Conservation (phyloP, 2,113 vertebrate species). For the Seriola aureovittata region DNA sequence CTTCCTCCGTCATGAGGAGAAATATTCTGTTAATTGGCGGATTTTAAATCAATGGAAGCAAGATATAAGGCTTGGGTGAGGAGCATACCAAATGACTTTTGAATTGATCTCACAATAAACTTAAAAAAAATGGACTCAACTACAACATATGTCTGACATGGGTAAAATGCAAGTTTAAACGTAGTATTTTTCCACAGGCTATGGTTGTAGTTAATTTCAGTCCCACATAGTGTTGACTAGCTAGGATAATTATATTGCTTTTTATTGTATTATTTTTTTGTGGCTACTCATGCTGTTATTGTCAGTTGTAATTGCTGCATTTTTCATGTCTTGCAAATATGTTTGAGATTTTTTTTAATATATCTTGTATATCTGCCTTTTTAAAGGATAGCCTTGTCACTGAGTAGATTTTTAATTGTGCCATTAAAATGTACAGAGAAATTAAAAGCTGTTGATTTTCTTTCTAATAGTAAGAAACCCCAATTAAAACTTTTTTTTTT, state of each 20-base stretch:
- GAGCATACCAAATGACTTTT: background rate
- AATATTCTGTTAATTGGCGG: background rate
- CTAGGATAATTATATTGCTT: background rate
- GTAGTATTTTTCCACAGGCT: background rate
- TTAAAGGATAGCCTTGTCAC: conserved; percentile 27
- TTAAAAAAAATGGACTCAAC: background rate
- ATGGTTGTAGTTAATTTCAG: conserved; percentile 12
- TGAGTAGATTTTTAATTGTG: conserved; percentile 41
- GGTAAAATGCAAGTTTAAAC: conserved; percentile 19
- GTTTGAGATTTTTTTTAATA: conserved; percentile 26
- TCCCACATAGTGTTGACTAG: background rate
- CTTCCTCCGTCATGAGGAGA: background rate
- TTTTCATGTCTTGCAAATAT: conserved; percentile 23
- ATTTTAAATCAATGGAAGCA: conserved; percentile 14
- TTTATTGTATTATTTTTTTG: conserved; percentile 21
- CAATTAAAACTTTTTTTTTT: background rate
- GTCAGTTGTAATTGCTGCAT: conserved; percentile 31
- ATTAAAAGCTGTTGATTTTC: conserved; percentile 29
- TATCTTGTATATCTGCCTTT: conserved; percentile 36
- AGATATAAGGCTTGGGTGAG: background rate
- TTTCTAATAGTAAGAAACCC: background rate
- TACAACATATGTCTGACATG: background rate
- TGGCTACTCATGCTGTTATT: conserved; percentile 9
- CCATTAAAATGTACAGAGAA: conserved; percentile 65
- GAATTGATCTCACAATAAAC: background rate